Percentiles rank a stretch among this genome's conserved stretches.
Conservation (phyloP, 2,113 vertebrate species). For the Toxostoma redivivum region DNA sequence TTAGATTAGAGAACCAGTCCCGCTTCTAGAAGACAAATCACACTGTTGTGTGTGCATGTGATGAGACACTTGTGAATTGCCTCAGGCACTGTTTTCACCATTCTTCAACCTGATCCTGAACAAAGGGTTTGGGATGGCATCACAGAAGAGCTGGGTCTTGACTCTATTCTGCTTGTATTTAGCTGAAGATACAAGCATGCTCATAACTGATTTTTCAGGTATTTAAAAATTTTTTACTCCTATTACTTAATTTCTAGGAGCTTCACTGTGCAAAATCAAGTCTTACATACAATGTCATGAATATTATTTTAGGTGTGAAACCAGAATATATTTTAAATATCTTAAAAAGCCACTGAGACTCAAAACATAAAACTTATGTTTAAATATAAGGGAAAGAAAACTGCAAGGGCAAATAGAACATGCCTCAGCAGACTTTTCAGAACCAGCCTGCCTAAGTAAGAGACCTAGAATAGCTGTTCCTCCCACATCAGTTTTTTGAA, state of each 20-base stretch:
- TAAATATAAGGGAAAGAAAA: background rate
- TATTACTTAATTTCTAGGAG: background rate
- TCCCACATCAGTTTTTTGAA: background rate
- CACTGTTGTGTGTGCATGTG: background rate
- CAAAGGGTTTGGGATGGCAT: background rate
- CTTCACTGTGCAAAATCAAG: background rate
- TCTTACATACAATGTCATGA: background rate
- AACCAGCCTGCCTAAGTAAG: background rate
- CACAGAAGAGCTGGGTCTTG: background rate
- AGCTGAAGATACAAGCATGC: background rate
- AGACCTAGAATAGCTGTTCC: background rate
- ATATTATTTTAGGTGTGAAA: background rate
- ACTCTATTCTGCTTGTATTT: background rate
- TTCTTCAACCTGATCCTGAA: background rate
- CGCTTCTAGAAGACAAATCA: background rate
- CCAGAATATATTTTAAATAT: background rate
- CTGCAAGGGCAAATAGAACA: background rate
- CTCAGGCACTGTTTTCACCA: background rate
- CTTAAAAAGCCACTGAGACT: background rate
- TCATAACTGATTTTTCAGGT: background rate
- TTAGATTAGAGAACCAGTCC: background rate
- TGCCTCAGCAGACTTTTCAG: background rate
- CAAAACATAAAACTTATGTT: background rate
- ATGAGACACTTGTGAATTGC: background rate
- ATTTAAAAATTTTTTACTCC: background rate